A percentile compares a stretch with the other conserved stretches of the same genome.
These are phyloP conservation scores for Hozukius guyotensis DNA, from an alignment of 2,797 vertebrate genomes.

Conservation along the genomic window DNA sequence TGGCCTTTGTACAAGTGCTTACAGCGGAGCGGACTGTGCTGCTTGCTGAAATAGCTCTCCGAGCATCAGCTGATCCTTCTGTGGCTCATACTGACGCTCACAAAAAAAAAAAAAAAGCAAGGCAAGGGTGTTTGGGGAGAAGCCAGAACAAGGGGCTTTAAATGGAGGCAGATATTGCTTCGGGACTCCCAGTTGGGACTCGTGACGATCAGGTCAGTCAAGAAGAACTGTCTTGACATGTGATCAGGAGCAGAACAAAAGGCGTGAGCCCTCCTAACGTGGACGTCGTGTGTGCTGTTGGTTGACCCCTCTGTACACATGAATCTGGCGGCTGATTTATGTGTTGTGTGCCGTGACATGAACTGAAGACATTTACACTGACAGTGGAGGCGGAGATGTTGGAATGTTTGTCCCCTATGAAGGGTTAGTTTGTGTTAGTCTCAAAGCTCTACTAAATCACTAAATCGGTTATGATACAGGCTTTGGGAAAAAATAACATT, in stretches of 20 bases:
- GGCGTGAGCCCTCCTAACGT: conserved; percentile 6
- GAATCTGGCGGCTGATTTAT: not conserved
- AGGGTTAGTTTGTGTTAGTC: not conserved
- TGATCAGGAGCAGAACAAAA: conserved; percentile 28
- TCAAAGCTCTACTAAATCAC: not conserved
- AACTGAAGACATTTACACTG: not conserved
- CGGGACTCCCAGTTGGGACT: conserved; percentile 10
- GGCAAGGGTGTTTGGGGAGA: conserved; percentile 20
- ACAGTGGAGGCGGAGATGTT: not conserved
- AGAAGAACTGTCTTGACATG: conserved; percentile 3
- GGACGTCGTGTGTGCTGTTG: not conserved
- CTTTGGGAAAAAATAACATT: not conserved
- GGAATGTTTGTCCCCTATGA: not conserved
- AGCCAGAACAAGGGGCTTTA: conserved; percentile 44
- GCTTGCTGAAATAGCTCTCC: conserved; percentile 55
- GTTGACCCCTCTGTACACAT: not conserved
- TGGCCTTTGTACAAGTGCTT: conserved; percentile 67
- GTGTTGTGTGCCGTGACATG: not conserved
- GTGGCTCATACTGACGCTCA: conserved; percentile 38
- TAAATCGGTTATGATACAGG: not conserved
- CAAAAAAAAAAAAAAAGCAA: conserved; percentile 12
- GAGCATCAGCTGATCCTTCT: conserved; percentile 56
- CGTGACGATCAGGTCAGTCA: conserved; percentile 35
- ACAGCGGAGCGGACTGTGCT: conserved; percentile 44
- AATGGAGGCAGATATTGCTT: conserved; percentile 46